A percentile compares a stretch with the other conserved stretches of the same genome.
Conservation (phyloP, 2,797 vertebrate genomes). For the Phalloptychus januarius region DNA sequence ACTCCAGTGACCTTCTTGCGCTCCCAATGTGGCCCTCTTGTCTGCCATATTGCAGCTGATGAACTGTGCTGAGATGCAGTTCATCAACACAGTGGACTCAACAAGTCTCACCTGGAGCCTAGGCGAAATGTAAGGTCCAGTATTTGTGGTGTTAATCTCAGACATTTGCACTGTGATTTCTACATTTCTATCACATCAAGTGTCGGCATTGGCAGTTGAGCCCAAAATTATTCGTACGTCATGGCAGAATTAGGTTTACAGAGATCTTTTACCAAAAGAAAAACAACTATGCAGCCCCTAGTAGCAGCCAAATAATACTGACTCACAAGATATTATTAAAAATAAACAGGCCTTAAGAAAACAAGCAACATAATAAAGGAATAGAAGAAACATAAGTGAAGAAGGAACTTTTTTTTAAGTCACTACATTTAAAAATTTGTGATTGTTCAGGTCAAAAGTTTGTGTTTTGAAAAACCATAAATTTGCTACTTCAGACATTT, state of each 20-base stretch:
- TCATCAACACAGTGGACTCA: not conserved
- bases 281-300: not conserved
- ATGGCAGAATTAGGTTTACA: not conserved
- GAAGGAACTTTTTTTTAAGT: not conserved
- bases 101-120: not conserved
- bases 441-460: not conserved
- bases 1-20: not conserved
- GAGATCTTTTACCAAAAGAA: not conserved
- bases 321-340: not conserved
- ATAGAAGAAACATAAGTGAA: not conserved
- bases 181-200: not conserved
- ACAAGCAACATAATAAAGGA: not conserved
- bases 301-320: not conserved
- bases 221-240: not conserved
- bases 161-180: not conserved
- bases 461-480: not conserved
- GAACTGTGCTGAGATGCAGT: not conserved
- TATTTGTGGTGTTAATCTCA: not conserved
- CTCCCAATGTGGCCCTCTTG: not conserved
- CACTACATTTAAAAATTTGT: not conserved
- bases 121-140: not conserved
- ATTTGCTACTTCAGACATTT: not conserved
- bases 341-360: not conserved
- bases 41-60: not conserved
- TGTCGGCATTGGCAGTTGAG: not conserved